phyloP scores from a whole-genome alignment of 2,888 invertebrate species.

The Timema podura region DNA sequence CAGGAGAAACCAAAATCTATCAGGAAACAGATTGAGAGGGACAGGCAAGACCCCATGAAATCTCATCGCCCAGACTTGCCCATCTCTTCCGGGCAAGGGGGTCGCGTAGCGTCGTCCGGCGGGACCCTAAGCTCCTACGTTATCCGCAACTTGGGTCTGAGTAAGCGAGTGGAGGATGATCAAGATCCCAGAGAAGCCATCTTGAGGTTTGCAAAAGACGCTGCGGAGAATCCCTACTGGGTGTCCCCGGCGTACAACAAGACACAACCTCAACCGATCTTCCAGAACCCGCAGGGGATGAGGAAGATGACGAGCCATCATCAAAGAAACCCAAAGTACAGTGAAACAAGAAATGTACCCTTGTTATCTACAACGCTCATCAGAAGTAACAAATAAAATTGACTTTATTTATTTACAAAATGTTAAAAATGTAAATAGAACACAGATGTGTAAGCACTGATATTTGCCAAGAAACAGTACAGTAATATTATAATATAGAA shows the following conservation, averaged over 20 bases:
- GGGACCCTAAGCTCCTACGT: slow-evolving; percentile 95
- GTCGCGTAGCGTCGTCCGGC: slow-evolving; percentile 89
- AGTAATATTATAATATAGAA: too few species aligned
- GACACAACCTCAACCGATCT: slow-evolving; percentile 83
- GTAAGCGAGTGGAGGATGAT: slow-evolving; percentile 84
- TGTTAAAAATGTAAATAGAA: too few species aligned
- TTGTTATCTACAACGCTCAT: not conserved
- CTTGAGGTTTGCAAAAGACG: slow-evolving; percentile 89
- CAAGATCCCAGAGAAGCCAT: slow-evolving; percentile 93
- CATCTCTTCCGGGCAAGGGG: slow-evolving; percentile 86
- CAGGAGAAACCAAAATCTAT: slow-evolving; percentile 86
- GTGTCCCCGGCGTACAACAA: slow-evolving; percentile 86
- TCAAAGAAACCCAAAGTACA: slow-evolving; percentile 26
- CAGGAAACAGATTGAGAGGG: slow-evolving; percentile 87
- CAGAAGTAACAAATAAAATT: not conserved
- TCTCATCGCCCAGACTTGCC: slow-evolving; percentile 79
- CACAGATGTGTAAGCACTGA: too few species aligned
- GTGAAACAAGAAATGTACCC: not conserved
- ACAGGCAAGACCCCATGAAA: slow-evolving; percentile 80
- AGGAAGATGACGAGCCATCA: slow-evolving; percentile 39
- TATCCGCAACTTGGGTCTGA: slow-evolving; percentile 89
- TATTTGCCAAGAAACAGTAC: too few species aligned
- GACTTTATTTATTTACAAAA: too few species aligned
- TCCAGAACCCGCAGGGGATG: slow-evolving; percentile 54
- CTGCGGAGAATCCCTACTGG: slow-evolving; percentile 96